phyloP scores from a whole-genome alignment of 92 coral and sea anemone genomes.

The Bergia sp. region DNA sequence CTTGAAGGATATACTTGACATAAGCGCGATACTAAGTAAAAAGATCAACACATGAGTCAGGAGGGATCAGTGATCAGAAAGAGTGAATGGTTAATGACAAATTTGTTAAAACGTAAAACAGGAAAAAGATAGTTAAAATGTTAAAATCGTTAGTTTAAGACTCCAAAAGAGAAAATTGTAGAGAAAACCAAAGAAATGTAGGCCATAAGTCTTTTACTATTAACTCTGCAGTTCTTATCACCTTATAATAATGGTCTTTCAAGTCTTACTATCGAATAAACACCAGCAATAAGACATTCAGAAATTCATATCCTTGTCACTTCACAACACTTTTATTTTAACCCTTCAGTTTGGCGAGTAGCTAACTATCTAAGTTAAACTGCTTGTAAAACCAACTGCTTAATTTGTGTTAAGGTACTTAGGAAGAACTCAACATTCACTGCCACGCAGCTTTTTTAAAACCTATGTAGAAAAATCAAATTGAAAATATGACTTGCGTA shows the following conservation, averaged over 20 bases:
- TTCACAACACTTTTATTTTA: constrained; percentile 12
- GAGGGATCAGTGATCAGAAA: constrained; percentile 43
- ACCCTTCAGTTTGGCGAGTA: background rate
- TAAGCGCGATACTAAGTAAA: background rate
- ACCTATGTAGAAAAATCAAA: background rate
- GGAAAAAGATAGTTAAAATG: background rate
- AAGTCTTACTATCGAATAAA: background rate
- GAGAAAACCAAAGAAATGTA: constrained; percentile 8
- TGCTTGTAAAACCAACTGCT: background rate
- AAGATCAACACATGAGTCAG: constrained; percentile 44
- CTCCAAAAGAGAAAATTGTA: background rate
- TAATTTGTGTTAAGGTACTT: background rate
- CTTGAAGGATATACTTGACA: background rate
- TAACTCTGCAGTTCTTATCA: background rate
- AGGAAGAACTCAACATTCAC: background rate
- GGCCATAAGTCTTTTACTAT: too few relatives aligned
- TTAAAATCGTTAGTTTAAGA: constrained; percentile 5
- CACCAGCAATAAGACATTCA: background rate
- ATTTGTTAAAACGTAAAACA: constrained; percentile 20
- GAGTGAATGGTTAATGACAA: constrained; percentile 6
- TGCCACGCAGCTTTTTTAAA: background rate
- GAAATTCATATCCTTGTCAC: background rate
- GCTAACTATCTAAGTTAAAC: background rate
- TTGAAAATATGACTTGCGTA: background rate
- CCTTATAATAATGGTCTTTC: background rate